Base-by-base conservation (phyloP, 2,797 vertebrate genomes). In the Steatocranus sp. region DNA sequence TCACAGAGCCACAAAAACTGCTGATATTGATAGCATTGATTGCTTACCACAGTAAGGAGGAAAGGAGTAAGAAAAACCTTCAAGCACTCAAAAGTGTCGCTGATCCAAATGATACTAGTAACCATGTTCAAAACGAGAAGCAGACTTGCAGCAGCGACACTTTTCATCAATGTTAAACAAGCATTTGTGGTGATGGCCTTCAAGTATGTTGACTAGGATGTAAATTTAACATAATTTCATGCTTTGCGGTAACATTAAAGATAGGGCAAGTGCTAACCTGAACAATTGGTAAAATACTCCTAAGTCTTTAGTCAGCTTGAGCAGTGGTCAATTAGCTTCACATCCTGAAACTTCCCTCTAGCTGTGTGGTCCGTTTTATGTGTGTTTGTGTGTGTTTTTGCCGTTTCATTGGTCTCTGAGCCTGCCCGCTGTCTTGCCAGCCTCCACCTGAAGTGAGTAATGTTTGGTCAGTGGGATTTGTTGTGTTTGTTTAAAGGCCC, bases 381-480 rank as follows among this genome's bases (percentile, higher is more conserved):
- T 75, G 75, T 78, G 70, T 76, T 80, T 75, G 79, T 83, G 84
- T 63, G 58, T 74, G 48, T 73, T 61, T 86, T 23, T 79, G 83
- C 32, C 20, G 77, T 76, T 30, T 27, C 48, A 17, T 46, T 17
- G 12, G 70, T 81, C 58, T 79, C 41, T 66, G 56, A 82, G 58
- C 50, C 74, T 34, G 61, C 80, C 80, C 25, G n/a, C 78, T 61
- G 83, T 86, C 85, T 82, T 85, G 77, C 87, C 54, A 43, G 83
- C 61, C 80, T 89, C 66, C 78, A 82, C 86, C 83, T 89, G 68
- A 75, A 84, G 79, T 81, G 61, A 83, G 81, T 86, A 61, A 90
- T 93, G 93, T 94, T 91, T 94, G 93, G 92, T 94, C 92, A 87
- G 80, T 87, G 92, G 91, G 92, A 92, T 93, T 80, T 81, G 73